A percentile compares a stretch with the other conserved stretches of the same genome.
phyloP scores from a whole-genome alignment of 2,888 invertebrate species.

The Trissonchulus sp. region DNA sequence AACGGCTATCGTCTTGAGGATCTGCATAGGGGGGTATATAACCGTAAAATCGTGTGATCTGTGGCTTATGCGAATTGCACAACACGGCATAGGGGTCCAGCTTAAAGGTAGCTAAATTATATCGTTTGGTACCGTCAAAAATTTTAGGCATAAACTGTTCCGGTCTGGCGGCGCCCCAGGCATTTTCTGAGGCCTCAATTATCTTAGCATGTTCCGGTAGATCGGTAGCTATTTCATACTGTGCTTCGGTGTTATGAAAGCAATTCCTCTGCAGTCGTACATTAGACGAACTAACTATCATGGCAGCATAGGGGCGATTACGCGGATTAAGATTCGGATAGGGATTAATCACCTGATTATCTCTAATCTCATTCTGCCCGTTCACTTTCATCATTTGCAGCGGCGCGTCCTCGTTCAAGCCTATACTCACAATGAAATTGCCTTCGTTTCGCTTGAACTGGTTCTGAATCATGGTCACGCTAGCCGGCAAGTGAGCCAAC shows the following conservation, averaged over 20 bases:
- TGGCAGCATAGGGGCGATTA: constrained; percentile 81
- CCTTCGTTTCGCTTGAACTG: constrained; percentile 74
- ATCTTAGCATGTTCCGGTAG: constrained; percentile 83
- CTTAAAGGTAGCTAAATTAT: constrained; percentile 59
- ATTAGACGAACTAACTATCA: constrained; percentile 80
- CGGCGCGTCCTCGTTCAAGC: constrained; percentile 81
- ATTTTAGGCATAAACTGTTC: constrained; percentile 52
- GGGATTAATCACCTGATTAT: constrained; percentile 77
- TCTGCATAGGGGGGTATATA: constrained; percentile 49
- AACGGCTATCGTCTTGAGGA: constrained; percentile 52
- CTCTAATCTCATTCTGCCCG: constrained; percentile 72
- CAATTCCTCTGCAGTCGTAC: constrained; percentile 81
- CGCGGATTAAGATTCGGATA: constrained; percentile 76
- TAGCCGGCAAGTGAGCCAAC: constrained; percentile 68
- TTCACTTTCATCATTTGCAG: not conserved
- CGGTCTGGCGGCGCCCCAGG: constrained; percentile 64
- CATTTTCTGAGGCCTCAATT: constrained; percentile 89
- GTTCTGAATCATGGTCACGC: constrained; percentile 72
- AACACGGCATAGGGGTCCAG: constrained; percentile 85
- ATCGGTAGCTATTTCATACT: constrained; percentile 90
- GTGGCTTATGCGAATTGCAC: constrained; percentile 79
- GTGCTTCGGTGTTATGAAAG: constrained; percentile 76
- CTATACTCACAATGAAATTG: constrained; percentile 81
- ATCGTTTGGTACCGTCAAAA: constrained; percentile 53
- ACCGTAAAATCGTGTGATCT: constrained; percentile 58